Evolutionary conservation across 2,888 invertebrate genomes (phyloP), one percentile per base, ranked within the genome.

Genomic region (Lutraria lutraria): DNA sequence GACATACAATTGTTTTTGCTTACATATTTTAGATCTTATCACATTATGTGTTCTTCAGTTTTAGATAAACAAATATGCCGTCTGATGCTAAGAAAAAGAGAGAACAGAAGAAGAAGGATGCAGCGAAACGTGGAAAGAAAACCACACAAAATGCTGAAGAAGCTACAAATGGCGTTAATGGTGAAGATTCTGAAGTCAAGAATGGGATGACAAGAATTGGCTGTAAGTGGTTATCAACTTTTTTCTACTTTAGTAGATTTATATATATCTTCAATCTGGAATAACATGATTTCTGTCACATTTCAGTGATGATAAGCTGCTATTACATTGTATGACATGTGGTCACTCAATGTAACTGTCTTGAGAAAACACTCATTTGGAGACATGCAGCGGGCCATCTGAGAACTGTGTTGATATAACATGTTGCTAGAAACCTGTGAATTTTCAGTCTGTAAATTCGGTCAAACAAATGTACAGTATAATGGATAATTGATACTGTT

Each of bases 1-100:
- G 8, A 43, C 8, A 43, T 43, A 43, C 43, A 43, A 43, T 43
- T 43, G 43, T 8, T 43, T 43, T 4, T 43, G 43, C 43, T 43
- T 43, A 2, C 43, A 43, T 43, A 8, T 43, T 43, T 4, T 4
- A 43, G 43, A 43, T 43, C 2, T n/a, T n/a, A n/a, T n/a, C n/a
- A n/a, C n/a, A 16, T 56, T 8, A 56, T 56, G 12, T 56, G 1
- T 3, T 56, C 31, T 31, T 76, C 25, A 76, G 76, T 16, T 76
- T 34, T 34, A 76, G 4, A 25, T 34, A 76, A 76, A 34, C 16
- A 43, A 93, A 83, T 76, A 99, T 99, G 99, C 99, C 99, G 97
- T 99, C 99, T 95, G 99, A 99, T 97, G 98, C 99, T 60, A 99
- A 99, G 97, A 99, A 99, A 97, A 98, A 99, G 96, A 98, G 99